phyloP scores from a whole-genome alignment of 2,113 vertebrate genomes.

The Orthonyx spaldingii region DNA sequence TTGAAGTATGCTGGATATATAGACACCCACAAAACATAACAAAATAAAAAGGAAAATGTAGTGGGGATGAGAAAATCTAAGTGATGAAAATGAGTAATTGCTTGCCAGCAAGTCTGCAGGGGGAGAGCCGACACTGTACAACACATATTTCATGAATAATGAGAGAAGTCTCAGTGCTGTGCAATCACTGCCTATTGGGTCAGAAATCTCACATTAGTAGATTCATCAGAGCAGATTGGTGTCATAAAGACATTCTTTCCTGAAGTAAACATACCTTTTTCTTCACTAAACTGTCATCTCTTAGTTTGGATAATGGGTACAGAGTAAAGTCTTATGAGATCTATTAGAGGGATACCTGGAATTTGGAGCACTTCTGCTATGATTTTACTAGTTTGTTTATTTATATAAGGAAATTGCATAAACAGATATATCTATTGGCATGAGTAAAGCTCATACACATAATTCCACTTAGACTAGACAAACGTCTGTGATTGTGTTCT shows the following conservation, averaged over 20 bases:
- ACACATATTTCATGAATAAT: constrained; percentile 80
- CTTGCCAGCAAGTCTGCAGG: constrained; percentile 66
- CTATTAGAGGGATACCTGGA: background rate
- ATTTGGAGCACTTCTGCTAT: background rate
- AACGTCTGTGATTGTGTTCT: background rate
- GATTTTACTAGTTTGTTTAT: background rate
- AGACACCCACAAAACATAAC: constrained; percentile 58
- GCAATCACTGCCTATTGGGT: constrained; percentile 77
- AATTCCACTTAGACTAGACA: background rate
- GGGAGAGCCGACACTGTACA: constrained; percentile 60
- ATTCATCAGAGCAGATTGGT: constrained; percentile 76
- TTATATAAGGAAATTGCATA: background rate
- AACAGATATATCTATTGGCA: background rate
- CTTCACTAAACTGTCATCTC: constrained; percentile 62
- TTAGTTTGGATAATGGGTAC: constrained; percentile 23
- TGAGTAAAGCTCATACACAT: background rate
- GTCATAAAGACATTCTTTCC: constrained; percentile 72
- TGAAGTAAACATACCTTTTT: constrained; percentile 70
- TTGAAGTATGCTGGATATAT: constrained; percentile 68
- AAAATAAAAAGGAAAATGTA: constrained; percentile 34
- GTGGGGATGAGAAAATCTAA: constrained; percentile 8
- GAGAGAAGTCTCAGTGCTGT: constrained; percentile 67
- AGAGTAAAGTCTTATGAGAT: constrained; percentile 15
- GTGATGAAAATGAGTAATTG: constrained; percentile 76
- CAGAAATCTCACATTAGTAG: constrained; percentile 80